phyloP scores from a whole-genome alignment of 2,113 vertebrate genomes.

The Todiramphus chloris region DNA sequence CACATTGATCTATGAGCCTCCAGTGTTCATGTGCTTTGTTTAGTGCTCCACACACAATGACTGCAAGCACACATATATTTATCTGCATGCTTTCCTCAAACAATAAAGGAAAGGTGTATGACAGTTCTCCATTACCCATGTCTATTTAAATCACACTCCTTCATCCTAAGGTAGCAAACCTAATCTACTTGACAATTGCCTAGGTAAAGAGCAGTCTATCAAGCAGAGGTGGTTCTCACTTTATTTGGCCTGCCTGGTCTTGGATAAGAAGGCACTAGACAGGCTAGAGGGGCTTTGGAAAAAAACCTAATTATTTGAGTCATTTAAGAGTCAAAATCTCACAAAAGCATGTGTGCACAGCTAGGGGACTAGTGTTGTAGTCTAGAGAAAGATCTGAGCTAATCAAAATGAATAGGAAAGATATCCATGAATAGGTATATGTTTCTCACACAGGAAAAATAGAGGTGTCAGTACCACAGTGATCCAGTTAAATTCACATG shows the following conservation, averaged over 20 bases:
- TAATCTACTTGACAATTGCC: neutral
- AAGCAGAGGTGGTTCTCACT: neutral
- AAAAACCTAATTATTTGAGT: neutral
- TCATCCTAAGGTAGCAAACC: neutral
- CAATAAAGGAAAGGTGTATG: neutral
- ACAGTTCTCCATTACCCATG: neutral
- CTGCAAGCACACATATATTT: neutral
- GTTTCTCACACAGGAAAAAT: neutral
- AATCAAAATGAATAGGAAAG: neutral
- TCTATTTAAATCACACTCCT: neutral
- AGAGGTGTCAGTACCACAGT: neutral
- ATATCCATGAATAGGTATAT: neutral
- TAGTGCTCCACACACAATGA: neutral
- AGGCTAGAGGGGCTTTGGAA: neutral
- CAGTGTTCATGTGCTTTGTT: neutral
- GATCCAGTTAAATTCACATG: neutral
- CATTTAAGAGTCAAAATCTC: neutral
- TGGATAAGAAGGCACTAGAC: neutral
- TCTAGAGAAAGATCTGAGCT: neutral
- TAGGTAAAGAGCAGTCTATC: neutral
- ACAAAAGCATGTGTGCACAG: neutral
- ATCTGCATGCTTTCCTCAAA: neutral
- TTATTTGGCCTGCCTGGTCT: neutral
- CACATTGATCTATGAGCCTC: neutral
- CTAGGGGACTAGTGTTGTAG: neutral